Conservation (phyloP, 2,888 invertebrate species). For the Brenthis ino region DNA sequence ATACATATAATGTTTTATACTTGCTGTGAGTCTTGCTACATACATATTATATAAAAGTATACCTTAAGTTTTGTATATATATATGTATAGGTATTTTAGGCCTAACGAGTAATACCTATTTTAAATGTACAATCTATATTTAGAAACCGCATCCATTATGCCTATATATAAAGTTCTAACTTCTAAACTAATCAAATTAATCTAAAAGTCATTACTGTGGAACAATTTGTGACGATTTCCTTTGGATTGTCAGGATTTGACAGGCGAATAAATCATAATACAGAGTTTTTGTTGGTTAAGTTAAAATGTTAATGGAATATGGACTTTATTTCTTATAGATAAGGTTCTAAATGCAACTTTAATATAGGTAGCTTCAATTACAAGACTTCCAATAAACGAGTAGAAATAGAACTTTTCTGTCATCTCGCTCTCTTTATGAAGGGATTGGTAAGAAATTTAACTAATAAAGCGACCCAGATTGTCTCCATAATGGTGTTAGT, state of each 20-base stretch:
- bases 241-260: slow-evolving; percentile 34
- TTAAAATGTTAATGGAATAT: background rate
- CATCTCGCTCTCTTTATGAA: slow-evolving; percentile 10
- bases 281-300: slow-evolving; percentile 5
- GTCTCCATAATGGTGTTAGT: too few species aligned
- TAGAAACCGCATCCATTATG: background rate
- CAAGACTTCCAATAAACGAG: background rate
- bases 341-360: background rate
- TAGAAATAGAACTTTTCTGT: background rate
- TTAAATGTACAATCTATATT: background rate
- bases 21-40: too few species aligned
- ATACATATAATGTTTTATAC: too few species aligned
- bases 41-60: too few species aligned
- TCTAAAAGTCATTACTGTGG: slow-evolving; percentile 39
- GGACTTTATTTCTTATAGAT: background rate
- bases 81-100: too few species aligned
- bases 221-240: slow-evolving; percentile 35
- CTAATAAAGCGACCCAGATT: background rate
- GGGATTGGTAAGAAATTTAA: slow-evolving; percentile 6
- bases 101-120: background rate
- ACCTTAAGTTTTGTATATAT: too few species aligned
- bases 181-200: slow-evolving; percentile 41
- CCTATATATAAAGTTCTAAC: slow-evolving; percentile 17
- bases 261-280: slow-evolving; percentile 29
- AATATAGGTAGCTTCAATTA: background rate